These are phyloP conservation scores for Danaus chrysippus DNA, from an alignment of 2,888 invertebrate genomes.

Conservation along the genomic window DNA sequence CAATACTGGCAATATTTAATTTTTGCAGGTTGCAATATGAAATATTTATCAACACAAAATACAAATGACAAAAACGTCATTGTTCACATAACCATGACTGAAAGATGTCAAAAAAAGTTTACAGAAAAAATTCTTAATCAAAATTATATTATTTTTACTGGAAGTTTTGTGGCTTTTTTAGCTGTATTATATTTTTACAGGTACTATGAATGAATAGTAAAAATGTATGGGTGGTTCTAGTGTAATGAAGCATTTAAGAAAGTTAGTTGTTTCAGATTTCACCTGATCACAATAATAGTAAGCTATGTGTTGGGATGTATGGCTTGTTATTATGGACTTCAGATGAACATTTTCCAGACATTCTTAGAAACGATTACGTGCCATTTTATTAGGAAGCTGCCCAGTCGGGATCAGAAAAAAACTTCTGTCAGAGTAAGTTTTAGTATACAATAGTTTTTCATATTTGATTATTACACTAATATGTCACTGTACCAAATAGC, in stretches of 20 bases:
- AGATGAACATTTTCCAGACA: conserved; percentile 55
- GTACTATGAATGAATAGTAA: conserved; percentile 38
- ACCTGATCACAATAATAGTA: conserved; percentile 62
- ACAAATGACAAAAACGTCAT: conserved; percentile 43
- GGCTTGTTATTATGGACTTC: conserved; percentile 70
- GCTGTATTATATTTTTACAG: conserved; percentile 69
- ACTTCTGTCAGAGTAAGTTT: conserved; percentile 51
- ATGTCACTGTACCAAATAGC: neutral
- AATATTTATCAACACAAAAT: conserved; percentile 27
- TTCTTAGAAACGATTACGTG: conserved; percentile 62
- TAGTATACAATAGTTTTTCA: conserved; percentile 10
- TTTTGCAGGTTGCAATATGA: conserved; percentile 13
- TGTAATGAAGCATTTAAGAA: conserved; percentile 21
- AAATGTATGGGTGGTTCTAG: neutral
- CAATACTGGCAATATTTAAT: neutral
- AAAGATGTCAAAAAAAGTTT: conserved; percentile 75
- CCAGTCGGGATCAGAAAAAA: conserved; percentile 40
- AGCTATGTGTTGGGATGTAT: conserved; percentile 75
- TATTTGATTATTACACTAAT: conserved; percentile 27
- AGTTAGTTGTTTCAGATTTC: conserved; percentile 62
- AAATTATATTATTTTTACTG: conserved; percentile 70
- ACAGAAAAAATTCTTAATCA: conserved; percentile 68
- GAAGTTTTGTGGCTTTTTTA: conserved; percentile 56
- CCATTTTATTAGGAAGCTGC: conserved; percentile 52
- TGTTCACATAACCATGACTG: conserved; percentile 71